Evolutionary conservation across 2,113 vertebrate genomes (phyloP), one percentile per base, ranked within the genome.

Genomic region (Clarias batrachus): DNA sequence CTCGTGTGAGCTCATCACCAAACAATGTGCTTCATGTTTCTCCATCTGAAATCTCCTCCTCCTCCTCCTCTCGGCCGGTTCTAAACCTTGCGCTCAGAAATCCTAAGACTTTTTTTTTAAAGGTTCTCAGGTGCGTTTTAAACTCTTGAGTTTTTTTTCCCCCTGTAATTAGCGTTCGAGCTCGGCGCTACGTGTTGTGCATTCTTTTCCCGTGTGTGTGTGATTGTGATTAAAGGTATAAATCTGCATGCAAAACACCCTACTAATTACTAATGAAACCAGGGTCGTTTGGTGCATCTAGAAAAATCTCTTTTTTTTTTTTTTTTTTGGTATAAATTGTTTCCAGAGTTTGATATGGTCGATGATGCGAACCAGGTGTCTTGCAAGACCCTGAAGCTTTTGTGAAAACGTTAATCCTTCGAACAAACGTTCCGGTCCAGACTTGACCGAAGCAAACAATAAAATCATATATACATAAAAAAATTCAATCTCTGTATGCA

Each of bases 21-120:
- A 95, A 92, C 92, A 93, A 96, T 94, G 93, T 93, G 93, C 93
- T 94, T 95, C 93, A 93, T 94, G 94, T 94, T 94, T 94, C 94
- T 94, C 92, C 94, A 93, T 95, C 94, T 95, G 93, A 89, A 93
- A 91, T 90, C 91, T 91, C 85, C 73, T 57, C 78, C 90, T 88
- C 83, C 70, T 68, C 52, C 78, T 90, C 87, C 83, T 65, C 68
- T 90, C 77, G 3, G 30, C 41, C 63, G 85, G 90, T 93, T 93
- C 91, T 90, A 88, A 89, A 91, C 90, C 89, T 83, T 84, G 90
- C 89, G 3, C 78, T 62, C 23, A 23, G 5, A 62, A 23, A 3
- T 12, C 78, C 57, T 23, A 14, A 60, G 30, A 62, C 5, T 2
- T 37, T 37, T 37, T 37, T 37, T 23, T 33, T 54, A 56, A 71